A percentile compares a stretch with the other conserved stretches of the same genome.
phyloP scores from a whole-genome alignment of 2,888 invertebrate species.

The Drosophila maculinotata region DNA sequence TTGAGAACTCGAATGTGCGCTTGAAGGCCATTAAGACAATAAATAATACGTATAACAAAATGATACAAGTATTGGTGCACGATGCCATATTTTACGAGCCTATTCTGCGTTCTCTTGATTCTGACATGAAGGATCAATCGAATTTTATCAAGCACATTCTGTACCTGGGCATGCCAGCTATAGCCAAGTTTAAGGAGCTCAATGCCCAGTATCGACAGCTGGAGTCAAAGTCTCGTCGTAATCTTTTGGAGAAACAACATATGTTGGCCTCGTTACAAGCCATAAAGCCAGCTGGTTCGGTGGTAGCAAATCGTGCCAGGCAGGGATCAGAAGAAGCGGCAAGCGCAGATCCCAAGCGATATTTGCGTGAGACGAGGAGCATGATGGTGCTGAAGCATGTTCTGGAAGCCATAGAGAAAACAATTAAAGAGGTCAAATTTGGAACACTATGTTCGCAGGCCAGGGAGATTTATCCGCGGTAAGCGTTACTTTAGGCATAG shows the following conservation, averaged over 20 bases:
- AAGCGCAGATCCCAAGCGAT: conserved; percentile 62
- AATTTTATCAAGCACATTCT: conserved; percentile 82
- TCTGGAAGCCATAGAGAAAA: conserved; percentile 72
- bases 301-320: neutral
- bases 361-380: conserved; percentile 82
- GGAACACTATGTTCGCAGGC: conserved; percentile 80
- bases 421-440: conserved; percentile 81
- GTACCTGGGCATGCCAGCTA: conserved; percentile 82
- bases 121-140: conserved; percentile 83
- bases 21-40: conserved; percentile 81
- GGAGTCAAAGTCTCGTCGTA: conserved; percentile 73
- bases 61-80: conserved; percentile 77
- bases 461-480: conserved; percentile 83
- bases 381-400: conserved; percentile 79
- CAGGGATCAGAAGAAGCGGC: conserved; percentile 2
- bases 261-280: neutral
- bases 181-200: conserved; percentile 74
- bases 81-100: conserved; percentile 84
- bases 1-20: conserved; percentile 83
- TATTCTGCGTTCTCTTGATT: conserved; percentile 80
- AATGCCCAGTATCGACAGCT: conserved; percentile 71
- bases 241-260: conserved; percentile 28
- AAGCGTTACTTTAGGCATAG: neutral
- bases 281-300: neutral
- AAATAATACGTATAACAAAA: conserved; percentile 80